phyloP scores from a whole-genome alignment of 2,888 invertebrate genomes.

The Drosophila longiperda region DNA sequence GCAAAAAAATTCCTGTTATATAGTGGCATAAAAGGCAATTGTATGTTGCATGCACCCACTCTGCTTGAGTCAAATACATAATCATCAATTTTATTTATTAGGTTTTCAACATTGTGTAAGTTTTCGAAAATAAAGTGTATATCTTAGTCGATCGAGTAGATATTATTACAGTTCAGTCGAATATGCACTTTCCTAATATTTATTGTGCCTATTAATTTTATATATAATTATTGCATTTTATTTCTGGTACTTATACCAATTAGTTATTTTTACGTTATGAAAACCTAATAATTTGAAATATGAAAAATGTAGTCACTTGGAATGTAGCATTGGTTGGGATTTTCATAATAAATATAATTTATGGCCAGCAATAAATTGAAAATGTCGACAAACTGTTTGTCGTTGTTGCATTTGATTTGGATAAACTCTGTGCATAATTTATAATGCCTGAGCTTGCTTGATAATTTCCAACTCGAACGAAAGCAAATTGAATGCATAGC shows the following conservation, averaged over 20 bases:
- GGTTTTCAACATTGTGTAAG: background rate
- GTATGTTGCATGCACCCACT: background rate
- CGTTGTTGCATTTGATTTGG: conserved; percentile 11
- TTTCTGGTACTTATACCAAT: background rate
- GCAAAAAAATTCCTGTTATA: conserved; percentile 7
- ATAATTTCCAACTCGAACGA: background rate
- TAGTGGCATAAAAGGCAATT: conserved; percentile 9
- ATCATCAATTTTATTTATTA: background rate
- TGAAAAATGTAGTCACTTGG: no score
- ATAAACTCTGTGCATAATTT: conserved; percentile 22
- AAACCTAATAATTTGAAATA: background rate
- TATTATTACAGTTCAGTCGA: background rate
- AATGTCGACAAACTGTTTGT: background rate
- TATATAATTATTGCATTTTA: background rate
- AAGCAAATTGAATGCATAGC: background rate
- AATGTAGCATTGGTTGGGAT: conserved; percentile 2
- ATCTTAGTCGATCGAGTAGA: background rate
- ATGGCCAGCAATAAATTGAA: conserved; percentile 30
- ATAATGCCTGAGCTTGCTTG: background rate
- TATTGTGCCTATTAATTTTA: background rate
- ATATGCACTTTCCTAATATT: background rate
- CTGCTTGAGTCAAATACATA: background rate
- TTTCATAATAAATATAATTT: conserved; percentile 16
- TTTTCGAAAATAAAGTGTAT: background rate
- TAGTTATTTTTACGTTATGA: background rate